Evolutionary conservation across 2,888 invertebrate genomes (phyloP), one percentile per base, ranked within the genome.

Genomic region (Zootermopsis nevadensis): DNA sequence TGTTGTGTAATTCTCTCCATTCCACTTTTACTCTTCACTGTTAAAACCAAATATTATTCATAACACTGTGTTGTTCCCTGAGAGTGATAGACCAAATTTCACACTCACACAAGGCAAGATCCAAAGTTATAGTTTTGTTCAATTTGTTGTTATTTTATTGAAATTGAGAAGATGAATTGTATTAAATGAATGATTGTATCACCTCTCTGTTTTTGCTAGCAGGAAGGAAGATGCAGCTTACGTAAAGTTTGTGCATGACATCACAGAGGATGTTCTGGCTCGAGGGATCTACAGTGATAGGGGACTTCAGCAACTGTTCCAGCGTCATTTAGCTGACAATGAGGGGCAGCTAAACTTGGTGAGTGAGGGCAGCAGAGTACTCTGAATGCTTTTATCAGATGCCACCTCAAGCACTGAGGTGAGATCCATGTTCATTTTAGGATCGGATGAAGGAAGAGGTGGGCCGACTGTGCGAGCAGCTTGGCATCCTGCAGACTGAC

Each of bases 191-290:
- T n/a, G n/a, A n/a, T n/a, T n/a, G n/a, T n/a, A n/a, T n/a, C n/a
- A n/a, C n/a, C n/a, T n/a, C 27, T 27, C 7, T 66, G 24, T 66
- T 22, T n/a, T 15, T 24, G 76, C 22, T 84, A 81, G 76, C 83
- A 87, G 87, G 77, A 86, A 86, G 42, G 86, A 87, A 60, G 89
- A 89, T 82, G 86, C 87, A 12, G 87, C 88, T 66, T 91, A 90
- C 81, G 87, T 89, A 0, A 89, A 89, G 83, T 91, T 91, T 84
- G 86, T 90, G 2, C 89, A 90, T 77, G 89, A 90, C 33, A 91
- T 93, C 60, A 93, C 93, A 0, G 91, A 91, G 86, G 93, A 93
- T 86, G 92, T 93, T 84, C 90, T 93, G 76, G 87, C 89, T 55
- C 90, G 90, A 86, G 91, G 91, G 82, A 88, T 91, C 35, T 92